Evolutionary conservation across 2,113 vertebrate species (phyloP).

Genomic region (Scomber colias): DNA sequence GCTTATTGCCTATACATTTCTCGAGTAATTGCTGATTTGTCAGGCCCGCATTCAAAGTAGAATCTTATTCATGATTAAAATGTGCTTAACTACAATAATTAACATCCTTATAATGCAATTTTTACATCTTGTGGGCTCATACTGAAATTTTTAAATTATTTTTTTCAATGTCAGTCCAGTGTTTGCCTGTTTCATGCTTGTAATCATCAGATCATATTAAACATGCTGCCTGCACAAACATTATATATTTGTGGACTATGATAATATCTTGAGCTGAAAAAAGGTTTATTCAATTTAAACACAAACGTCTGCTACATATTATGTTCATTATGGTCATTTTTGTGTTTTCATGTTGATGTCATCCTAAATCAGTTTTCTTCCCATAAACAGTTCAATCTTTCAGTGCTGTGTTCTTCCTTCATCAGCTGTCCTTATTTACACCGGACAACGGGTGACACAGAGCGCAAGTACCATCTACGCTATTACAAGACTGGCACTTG

Average conservation of each 20-base stretch:
- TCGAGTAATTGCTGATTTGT: conserved; percentile 19
- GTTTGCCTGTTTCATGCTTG: neutral
- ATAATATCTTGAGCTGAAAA: neutral
- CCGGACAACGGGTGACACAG: conserved; percentile 94
- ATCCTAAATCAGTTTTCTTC: neutral
- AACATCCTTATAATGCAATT: neutral
- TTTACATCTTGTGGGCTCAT: neutral
- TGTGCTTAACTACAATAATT: neutral
- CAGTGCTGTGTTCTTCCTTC: conserved; percentile 19
- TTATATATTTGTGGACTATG: neutral
- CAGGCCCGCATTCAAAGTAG: neutral
- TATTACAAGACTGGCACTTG: conserved; percentile 97
- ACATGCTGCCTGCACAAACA: neutral
- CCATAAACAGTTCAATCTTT: neutral
- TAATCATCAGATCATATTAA: neutral
- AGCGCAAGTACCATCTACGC: conserved; percentile 95
- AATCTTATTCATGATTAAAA: conserved; percentile 8
- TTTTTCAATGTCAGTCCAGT: neutral
- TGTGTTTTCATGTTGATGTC: neutral
- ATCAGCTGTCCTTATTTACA: conserved; percentile 93
- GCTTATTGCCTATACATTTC: conserved; percentile 63
- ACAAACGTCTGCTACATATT: neutral
- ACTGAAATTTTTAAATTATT: neutral
- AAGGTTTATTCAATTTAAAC: no score
- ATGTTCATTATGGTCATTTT: neutral